A percentile compares a stretch with the other conserved stretches of the same genome.
These are phyloP conservation scores for Gymnorhina tibicen DNA, from an alignment of 2,113 vertebrate species.

Conservation along the genomic window DNA sequence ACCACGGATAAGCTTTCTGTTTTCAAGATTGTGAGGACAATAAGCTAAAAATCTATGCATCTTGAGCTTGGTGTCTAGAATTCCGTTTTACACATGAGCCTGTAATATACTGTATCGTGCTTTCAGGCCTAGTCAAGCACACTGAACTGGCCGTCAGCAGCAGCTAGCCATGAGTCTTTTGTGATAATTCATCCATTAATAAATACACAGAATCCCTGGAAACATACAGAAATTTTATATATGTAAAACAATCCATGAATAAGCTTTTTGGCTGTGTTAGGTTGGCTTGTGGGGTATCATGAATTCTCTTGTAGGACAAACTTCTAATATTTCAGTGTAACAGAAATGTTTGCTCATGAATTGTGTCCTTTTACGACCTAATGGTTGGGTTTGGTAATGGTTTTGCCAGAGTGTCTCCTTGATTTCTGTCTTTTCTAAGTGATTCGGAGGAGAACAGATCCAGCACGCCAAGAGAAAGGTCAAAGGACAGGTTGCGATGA, in stretches of 20 bases:
- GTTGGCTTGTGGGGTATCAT: not conserved
- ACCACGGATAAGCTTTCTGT: not conserved
- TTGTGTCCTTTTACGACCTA: not conserved
- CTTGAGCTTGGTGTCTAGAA: not conserved
- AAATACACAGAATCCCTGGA: not conserved
- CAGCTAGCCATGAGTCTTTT: not conserved
- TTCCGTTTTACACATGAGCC: not conserved
- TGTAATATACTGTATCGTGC: accelerated
- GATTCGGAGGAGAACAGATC: not conserved
- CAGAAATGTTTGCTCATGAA: not conserved
- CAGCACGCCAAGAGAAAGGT: not conserved
- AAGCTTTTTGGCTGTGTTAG: not conserved
- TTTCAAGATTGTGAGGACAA: not conserved
- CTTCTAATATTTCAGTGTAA: not conserved
- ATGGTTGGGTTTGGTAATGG: not conserved
- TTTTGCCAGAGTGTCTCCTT: not conserved
- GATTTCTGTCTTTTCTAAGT: not conserved
- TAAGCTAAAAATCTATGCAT: not conserved
- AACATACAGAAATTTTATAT: not conserved
- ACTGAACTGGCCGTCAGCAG: not conserved
- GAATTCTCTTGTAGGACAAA: not conserved
- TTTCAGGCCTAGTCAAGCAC: not conserved
- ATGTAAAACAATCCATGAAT: not conserved
- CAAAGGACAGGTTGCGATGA: not conserved
- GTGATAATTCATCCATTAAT: not conserved